A percentile compares a stretch with the other conserved stretches of the same genome.
These are phyloP conservation scores for Calliopum simillimum DNA, from an alignment of 2,888 invertebrate genomes.

Conservation along the genomic window DNA sequence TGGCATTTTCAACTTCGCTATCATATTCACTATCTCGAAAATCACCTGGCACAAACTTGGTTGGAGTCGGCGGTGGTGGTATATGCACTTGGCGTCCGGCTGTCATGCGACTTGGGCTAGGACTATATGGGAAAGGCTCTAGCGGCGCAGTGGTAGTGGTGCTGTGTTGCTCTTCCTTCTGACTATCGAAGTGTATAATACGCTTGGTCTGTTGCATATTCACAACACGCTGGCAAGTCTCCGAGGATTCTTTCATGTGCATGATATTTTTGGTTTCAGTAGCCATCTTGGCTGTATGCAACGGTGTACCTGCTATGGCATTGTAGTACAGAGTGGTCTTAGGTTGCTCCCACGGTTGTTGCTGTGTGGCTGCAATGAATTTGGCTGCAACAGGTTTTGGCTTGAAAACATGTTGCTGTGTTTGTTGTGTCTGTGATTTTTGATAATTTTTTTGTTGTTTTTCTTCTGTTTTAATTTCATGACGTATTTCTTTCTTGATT, in stretches of 20 bases:
- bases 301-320: conserved; percentile 71
- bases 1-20: conserved; percentile 73
- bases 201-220: conserved; percentile 78
- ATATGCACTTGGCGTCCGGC: conserved; percentile 61
- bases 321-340: conserved; percentile 70
- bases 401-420: conserved; percentile 67
- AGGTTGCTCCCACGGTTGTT: conserved; percentile 56
- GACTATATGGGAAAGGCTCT: conserved; percentile 69
- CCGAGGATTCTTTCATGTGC: conserved; percentile 77
- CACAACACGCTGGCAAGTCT: conserved; percentile 74
- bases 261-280: conserved; percentile 78
- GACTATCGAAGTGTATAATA: conserved; percentile 75
- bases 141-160: conserved; percentile 46
- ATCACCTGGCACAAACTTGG: conserved; percentile 75
- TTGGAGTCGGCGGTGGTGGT: conserved; percentile 72
- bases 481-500: conserved; percentile 67
- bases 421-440: conserved; percentile 57
- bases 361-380: conserved; percentile 63
- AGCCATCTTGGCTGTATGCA: conserved; percentile 73
- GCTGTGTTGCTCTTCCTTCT: conserved; percentile 53
- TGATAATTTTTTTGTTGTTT: conserved; percentile 47
- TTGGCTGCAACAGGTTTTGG: conserved; percentile 70
- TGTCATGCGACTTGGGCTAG: conserved; percentile 63
- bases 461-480: conserved; percentile 56
- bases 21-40: conserved; percentile 78